Evolutionary conservation across 1,140 invertebrate genomes (phyloP).

Genomic region (Popillia japonica): DNA sequence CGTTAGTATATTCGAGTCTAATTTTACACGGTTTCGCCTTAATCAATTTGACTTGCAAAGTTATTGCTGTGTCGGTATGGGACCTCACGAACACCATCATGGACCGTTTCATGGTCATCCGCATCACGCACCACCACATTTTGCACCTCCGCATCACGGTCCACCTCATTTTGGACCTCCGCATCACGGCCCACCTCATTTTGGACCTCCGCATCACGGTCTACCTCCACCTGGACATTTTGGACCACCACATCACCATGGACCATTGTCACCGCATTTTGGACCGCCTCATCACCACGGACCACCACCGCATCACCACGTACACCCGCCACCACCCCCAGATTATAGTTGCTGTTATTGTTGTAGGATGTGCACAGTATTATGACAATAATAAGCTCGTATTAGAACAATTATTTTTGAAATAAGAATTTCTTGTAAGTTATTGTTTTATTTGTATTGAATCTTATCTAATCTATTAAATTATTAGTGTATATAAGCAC

Average conservation of each 20-base stretch:
- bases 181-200: neutral
- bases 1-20: neutral
- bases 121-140: neutral
- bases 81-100: conserved; percentile 2
- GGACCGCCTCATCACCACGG: neutral
- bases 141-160: neutral
- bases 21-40: neutral
- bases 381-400: neutral
- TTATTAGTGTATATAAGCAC: no score
- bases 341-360: neutral
- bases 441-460: neutral
- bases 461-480: neutral
- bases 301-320: neutral
- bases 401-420: neutral
- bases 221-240: neutral
- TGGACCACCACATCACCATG: neutral
- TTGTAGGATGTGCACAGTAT: neutral
- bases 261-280: neutral
- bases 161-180: neutral
- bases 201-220: neutral
- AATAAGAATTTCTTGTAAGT: neutral
- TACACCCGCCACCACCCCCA: neutral
- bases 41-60: neutral
- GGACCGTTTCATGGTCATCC: neutral
- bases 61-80: neutral